A percentile compares a stretch with the other conserved stretches of the same genome.
Conservation (phyloP, 2,888 invertebrate genomes). For the Cephus pulcher region DNA sequence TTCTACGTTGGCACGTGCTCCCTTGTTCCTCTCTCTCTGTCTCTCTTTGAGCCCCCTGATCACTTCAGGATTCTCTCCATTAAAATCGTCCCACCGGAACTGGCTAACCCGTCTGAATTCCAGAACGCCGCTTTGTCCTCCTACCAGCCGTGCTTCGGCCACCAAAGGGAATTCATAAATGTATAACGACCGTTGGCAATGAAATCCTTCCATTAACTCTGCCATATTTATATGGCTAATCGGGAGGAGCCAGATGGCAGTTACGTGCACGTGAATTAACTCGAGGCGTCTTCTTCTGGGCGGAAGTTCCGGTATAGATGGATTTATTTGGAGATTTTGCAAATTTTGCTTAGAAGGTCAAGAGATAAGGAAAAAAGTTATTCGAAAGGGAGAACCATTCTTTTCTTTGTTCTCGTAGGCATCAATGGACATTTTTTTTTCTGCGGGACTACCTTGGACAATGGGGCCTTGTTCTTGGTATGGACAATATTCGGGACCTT, state of each 20-base stretch:
- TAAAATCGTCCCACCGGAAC: neutral
- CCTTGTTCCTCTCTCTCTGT: neutral
- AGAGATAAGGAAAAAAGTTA: neutral
- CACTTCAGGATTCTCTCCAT: neutral
- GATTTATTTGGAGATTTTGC: neutral
- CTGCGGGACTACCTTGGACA: neutral
- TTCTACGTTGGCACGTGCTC: neutral
- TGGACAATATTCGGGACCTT: neutral
- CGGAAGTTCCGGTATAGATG: neutral
- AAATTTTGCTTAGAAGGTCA: neutral
- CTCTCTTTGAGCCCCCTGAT: neutral
- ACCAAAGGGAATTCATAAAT: neutral
- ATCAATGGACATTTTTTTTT: neutral
- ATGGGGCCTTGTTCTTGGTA: neutral
- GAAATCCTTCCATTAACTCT: neutral
- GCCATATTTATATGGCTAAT: neutral
- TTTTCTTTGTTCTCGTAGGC: neutral
- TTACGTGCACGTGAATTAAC: neutral
- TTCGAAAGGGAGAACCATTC: neutral
- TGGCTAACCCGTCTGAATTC: neutral
- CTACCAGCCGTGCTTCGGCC: neutral
- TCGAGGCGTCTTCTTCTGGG: neutral
- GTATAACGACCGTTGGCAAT: neutral
- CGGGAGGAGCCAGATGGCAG: neutral
- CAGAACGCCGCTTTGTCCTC: neutral